A percentile compares a stretch with the other conserved stretches of the same genome.
phyloP scores from a whole-genome alignment of 2,888 invertebrate genomes.

The Clostera curtula region DNA sequence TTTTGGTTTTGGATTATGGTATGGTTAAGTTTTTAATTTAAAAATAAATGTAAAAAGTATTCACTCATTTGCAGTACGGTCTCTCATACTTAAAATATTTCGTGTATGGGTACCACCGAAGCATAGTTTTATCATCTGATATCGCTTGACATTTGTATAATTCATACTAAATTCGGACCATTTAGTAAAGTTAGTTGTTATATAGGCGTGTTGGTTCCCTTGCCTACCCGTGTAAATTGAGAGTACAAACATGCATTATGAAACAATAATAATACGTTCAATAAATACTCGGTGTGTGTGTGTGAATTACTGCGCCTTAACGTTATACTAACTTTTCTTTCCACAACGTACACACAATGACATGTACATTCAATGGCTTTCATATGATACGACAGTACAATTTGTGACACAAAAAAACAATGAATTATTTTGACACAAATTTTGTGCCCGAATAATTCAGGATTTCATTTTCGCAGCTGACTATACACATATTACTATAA shows the following conservation, averaged over 20 bases:
- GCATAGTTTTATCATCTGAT: constrained; percentile 20
- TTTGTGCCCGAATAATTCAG: too few relatives aligned
- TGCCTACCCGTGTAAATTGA: constrained; percentile 39
- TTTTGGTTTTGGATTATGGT: constrained; percentile 55
- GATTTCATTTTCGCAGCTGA: too few relatives aligned
- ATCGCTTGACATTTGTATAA: constrained; percentile 28
- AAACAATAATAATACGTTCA: constrained; percentile 27
- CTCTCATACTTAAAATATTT: constrained; percentile 32
- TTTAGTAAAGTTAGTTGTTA: constrained; percentile 46
- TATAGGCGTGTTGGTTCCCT: constrained; percentile 39
- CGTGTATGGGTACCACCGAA: constrained; percentile 21
- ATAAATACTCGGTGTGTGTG: constrained; percentile 21
- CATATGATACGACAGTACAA: too few relatives aligned
- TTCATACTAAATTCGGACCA: constrained; percentile 55
- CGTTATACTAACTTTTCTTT: too few relatives aligned
- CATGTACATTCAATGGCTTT: too few relatives aligned
- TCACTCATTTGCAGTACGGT: constrained; percentile 38
- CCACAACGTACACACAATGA: too few relatives aligned
- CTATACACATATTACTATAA: too few relatives aligned
- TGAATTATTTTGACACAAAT: too few relatives aligned
- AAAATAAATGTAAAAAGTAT: constrained; percentile 19
- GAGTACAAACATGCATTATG: constrained; percentile 47
- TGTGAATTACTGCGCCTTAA: constrained; percentile 6
- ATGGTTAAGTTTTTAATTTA: constrained; percentile 19
- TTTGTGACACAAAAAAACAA: too few relatives aligned